phyloP scores from a whole-genome alignment of 2,888 invertebrate species.

The Eustalomyia histrio region DNA sequence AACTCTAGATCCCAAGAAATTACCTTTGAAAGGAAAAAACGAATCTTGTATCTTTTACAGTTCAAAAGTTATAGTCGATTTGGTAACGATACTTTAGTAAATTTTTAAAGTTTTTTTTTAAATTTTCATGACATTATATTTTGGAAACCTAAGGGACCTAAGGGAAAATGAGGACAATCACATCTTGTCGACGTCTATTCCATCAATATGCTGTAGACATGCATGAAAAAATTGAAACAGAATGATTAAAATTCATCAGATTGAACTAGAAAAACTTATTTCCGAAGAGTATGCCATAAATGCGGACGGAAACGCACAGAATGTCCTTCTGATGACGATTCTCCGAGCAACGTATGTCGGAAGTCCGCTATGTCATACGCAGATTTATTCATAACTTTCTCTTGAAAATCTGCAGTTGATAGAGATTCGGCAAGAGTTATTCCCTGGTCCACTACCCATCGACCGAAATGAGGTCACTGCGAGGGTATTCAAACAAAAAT shows the following conservation, averaged over 20 bases:
- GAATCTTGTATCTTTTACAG: no score
- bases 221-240: no score
- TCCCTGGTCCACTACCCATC: no score
- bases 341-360: conserved; percentile 33
- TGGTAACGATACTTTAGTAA: no score
- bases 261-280: neutral
- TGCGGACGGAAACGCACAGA: no score
- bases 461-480: conserved; percentile 52
- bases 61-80: no score
- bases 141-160: conserved; percentile 47
- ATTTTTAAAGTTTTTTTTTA: no score
- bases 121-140: conserved; percentile 51
- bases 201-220: conserved; percentile 72
- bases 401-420: conserved; percentile 54
- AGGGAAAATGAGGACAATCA: conserved; percentile 45
- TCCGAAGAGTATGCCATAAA: neutral
- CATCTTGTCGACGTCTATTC: conserved; percentile 23
- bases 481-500: conserved; percentile 60
- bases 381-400: conserved; percentile 32
- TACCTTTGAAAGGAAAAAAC: conserved; percentile 37
- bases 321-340: no score
- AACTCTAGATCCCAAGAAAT: neutral
- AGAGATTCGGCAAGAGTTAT: conserved; percentile 55
- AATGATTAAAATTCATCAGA: neutral
- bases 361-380: conserved; percentile 24